Conservation (phyloP, 2,888 invertebrate genomes). For the Drosophila helvetica region DNA sequence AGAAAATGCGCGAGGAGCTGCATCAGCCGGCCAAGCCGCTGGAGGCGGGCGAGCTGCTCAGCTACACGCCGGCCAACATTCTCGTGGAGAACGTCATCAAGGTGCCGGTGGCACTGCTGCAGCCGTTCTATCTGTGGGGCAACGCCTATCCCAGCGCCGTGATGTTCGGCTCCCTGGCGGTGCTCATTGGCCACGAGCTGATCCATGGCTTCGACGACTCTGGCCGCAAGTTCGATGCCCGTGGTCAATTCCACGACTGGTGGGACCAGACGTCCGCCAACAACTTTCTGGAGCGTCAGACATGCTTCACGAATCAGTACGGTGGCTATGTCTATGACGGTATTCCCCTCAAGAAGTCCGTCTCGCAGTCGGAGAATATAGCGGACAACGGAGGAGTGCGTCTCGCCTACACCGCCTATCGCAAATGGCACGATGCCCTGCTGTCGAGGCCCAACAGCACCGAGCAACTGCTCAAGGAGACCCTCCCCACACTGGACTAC, state of each 20-base stretch:
- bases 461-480: slow-evolving; percentile 56
- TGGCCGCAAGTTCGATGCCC: slow-evolving; percentile 75
- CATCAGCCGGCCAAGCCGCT: slow-evolving; percentile 63
- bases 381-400: slow-evolving; percentile 82
- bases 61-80: slow-evolving; percentile 75
- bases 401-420: slow-evolving; percentile 79
- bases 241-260: slow-evolving; percentile 75
- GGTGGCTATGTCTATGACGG: slow-evolving; percentile 67
- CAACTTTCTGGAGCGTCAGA: slow-evolving; percentile 62
- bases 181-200: slow-evolving; percentile 78
- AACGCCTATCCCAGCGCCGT: slow-evolving; percentile 74
- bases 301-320: slow-evolving; percentile 79
- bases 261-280: slow-evolving; percentile 72
- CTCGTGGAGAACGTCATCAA: slow-evolving; percentile 75
- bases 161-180: slow-evolving; percentile 76
- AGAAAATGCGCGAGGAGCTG: slow-evolving; percentile 39
- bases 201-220: slow-evolving; percentile 80
- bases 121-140: slow-evolving; percentile 76
- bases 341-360: slow-evolving; percentile 60
- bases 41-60: slow-evolving; percentile 54
- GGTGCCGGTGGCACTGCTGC: slow-evolving; percentile 77
- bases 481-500: slow-evolving; percentile 71
- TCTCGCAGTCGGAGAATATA: slow-evolving; percentile 77
- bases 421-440: slow-evolving; percentile 64
- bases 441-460: slow-evolving; percentile 24